Evolutionary conservation across 2,888 invertebrate genomes (phyloP), one percentile per base, ranked within the genome.

Genomic region (Epinotia brunnichana): DNA sequence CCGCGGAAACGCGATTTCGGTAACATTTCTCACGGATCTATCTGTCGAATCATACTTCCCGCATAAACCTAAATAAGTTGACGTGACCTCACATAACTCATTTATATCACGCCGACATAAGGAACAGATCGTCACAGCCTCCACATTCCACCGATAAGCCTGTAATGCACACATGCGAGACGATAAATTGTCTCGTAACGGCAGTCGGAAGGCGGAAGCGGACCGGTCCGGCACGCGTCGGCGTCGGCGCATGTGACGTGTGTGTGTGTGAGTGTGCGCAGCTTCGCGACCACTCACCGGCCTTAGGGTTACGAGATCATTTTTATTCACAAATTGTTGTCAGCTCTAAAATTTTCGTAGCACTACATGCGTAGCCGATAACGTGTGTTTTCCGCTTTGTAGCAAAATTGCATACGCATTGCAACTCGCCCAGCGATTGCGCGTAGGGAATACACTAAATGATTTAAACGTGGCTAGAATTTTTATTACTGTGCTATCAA

Each of bases 121-220:
- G 54, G 66, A 66, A 41, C 66, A 66, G 56, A 39, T 21, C 66
- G 41, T 66, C 66, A 66, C 56, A 66, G 41, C 66, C 66, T 66
- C 66, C 54, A 70, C 57, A 57, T 70, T 60, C 57, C 44, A 35
- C 21, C 41, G 67, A 44, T 66, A 67, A 48, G 67, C 61, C 41
- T 13, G 63, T 57, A 59, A 70, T 51, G 59, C 69, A 39, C 69
- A 41, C 41, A 35, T 24, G n/a, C n/a, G 71, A 66, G 66, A 54
- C 67, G 19, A 56, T 62, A 68, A 62, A 72, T 54, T 71, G 39
- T 67, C 66, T 39, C 56, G 72, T 66, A 70, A 66, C 62, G 29
- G 57, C 71, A 72, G 72, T 61, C 72, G 72, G 72, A 72, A 72
- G 67, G 67, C 67, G 72, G 67, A 67, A 72, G 72, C 56, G 35